These are phyloP conservation scores for Agonopterix heracliana DNA, from an alignment of 2,888 invertebrate genomes.

Conservation along the genomic window DNA sequence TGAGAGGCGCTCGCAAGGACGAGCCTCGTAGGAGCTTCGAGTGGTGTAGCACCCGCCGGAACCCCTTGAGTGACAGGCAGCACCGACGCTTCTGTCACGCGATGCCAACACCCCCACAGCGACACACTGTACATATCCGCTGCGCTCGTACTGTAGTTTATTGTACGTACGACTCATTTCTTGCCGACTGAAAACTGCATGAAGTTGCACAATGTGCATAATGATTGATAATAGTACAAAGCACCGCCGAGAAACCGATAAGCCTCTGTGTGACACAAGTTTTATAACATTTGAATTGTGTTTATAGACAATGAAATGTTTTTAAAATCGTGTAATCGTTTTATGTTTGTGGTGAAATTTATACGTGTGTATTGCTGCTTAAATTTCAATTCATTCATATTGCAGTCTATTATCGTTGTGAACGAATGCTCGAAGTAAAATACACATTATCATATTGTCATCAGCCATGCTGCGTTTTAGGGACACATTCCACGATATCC, in stretches of 20 bases:
- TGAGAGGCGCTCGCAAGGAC: constrained; percentile 52
- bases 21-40: constrained; percentile 63
- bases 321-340: constrained; percentile 23
- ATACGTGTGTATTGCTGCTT: constrained; percentile 38
- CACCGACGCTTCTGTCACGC: constrained; percentile 60
- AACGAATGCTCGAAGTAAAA: constrained; percentile 32
- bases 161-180: constrained; percentile 45
- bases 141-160: constrained; percentile 56
- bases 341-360: constrained; percentile 30
- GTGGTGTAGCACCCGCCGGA: constrained; percentile 57
- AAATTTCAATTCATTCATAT: constrained; percentile 26
- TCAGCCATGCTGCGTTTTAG: constrained; percentile 5
- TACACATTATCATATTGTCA: constrained; percentile 3
- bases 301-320: constrained; percentile 10
- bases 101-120: constrained; percentile 39
- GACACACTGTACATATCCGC: constrained; percentile 66
- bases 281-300: constrained; percentile 9
- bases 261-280: constrained; percentile 46
- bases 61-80: constrained; percentile 71
- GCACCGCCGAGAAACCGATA: constrained; percentile 47
- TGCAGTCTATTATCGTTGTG: constrained; percentile 30
- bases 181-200: constrained; percentile 57
- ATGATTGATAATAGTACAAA: constrained; percentile 39
- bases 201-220: constrained; percentile 63
- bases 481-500: constrained; percentile 5